Conservation (phyloP, 2,888 invertebrate genomes). For the Dynastes grantii region DNA sequence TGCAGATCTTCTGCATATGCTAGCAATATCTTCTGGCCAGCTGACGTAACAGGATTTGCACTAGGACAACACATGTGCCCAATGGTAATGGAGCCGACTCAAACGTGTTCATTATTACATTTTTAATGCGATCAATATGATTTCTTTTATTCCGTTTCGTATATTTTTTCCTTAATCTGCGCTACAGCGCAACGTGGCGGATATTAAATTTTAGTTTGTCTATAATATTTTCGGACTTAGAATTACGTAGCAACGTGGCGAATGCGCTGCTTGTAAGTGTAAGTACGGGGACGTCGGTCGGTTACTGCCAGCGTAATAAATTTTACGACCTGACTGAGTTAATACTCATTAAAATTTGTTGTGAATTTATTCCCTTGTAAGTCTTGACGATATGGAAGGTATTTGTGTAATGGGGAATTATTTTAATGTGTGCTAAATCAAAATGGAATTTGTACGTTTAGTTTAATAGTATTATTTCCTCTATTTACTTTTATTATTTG, state of each 20-base stretch:
- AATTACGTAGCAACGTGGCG: background rate
- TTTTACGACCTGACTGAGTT: background rate
- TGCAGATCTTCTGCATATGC: slow-evolving; percentile 62
- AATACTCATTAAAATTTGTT: background rate
- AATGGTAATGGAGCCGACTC: slow-evolving; percentile 60
- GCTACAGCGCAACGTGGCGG: background rate
- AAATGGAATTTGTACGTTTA: too few relatives aligned
- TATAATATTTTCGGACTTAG: slow-evolving; percentile 18
- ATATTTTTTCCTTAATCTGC: slow-evolving; percentile 33
- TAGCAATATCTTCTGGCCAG: slow-evolving; percentile 60
- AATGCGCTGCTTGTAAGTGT: background rate
- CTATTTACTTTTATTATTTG: too few relatives aligned
- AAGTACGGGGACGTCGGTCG: background rate
- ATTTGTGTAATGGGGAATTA: too few relatives aligned
- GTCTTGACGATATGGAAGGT: background rate
- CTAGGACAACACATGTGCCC: slow-evolving; percentile 60
- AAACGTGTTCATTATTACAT: slow-evolving; percentile 62
- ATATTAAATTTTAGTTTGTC: slow-evolving; percentile 40
- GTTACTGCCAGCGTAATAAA: background rate
- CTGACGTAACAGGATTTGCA: slow-evolving; percentile 61
- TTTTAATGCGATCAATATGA: slow-evolving; percentile 61
- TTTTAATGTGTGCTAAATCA: too few relatives aligned
- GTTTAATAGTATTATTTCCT: too few relatives aligned
- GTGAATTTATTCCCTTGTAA: background rate
- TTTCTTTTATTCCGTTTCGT: slow-evolving; percentile 46